Conservation (phyloP, 2,113 vertebrate genomes). For the Tricholaema leucomelas region DNA sequence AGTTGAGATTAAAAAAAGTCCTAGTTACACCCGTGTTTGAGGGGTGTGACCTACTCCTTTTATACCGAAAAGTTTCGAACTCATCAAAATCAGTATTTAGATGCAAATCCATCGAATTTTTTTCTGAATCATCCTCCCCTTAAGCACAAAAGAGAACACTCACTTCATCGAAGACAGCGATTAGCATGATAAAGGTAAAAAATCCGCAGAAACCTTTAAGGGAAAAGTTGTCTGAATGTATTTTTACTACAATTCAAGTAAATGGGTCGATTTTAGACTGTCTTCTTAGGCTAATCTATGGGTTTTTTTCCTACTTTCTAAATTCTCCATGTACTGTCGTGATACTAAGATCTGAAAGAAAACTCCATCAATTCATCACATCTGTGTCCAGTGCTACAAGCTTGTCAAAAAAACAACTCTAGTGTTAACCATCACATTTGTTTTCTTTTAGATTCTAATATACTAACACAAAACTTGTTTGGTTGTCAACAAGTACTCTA, state of each 20-base stretch:
- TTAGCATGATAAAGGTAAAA: not conserved
- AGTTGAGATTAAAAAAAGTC: not conserved
- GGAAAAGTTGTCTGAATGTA: not conserved
- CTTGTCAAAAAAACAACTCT: not conserved
- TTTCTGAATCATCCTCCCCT: not conserved
- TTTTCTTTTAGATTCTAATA: not conserved
- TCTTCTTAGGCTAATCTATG: not conserved
- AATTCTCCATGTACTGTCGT: not conserved
- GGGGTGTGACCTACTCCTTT: not conserved
- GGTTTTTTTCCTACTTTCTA: not conserved
- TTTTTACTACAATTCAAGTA: not conserved
- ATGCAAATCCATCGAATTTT: not conserved
- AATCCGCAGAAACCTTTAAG: not conserved
- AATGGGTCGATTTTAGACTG: not conserved
- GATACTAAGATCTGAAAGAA: not conserved
- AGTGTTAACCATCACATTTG: not conserved
- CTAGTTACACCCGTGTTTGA: not conserved
- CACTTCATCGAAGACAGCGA: not conserved
- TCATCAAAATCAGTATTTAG: not conserved
- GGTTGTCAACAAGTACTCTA: not conserved
- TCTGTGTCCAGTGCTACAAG: not conserved
- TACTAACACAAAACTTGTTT: not conserved
- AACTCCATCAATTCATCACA: accelerated
- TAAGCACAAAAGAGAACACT: not conserved
- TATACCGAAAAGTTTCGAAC: not conserved